A percentile compares a stretch with the other conserved stretches of the same genome.
These are phyloP conservation scores for Pavo muticus DNA, from an alignment of 2,113 vertebrate genomes.

Conservation along the genomic window DNA sequence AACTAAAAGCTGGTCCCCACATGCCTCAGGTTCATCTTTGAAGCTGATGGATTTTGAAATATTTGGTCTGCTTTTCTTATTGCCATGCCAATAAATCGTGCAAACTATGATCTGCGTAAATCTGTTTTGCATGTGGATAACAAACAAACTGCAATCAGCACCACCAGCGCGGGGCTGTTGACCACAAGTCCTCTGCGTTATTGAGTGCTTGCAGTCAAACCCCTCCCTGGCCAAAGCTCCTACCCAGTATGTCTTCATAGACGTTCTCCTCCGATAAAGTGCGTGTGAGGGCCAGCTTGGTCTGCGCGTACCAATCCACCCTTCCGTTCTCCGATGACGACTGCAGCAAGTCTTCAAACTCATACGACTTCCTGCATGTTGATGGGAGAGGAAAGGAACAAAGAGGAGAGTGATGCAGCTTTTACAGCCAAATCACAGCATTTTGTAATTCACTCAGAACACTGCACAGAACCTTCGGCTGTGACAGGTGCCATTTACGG, in stretches of 20 bases:
- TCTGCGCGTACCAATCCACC: conserved; percentile 94
- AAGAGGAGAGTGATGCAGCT: background rate
- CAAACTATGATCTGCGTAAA: background rate
- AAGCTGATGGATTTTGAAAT: conserved; percentile 30
- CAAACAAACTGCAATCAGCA: background rate
- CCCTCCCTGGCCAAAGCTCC: background rate
- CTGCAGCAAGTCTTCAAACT: conserved; percentile 96
- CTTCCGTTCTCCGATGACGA: conserved; percentile 83
- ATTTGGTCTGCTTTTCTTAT: background rate
- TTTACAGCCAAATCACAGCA: background rate
- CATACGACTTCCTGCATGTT: conserved; percentile 91
- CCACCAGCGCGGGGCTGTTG: background rate
- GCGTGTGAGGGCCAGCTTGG: conserved; percentile 91
- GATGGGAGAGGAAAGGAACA: background rate
- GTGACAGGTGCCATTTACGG: background rate
- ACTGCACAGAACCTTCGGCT: background rate
- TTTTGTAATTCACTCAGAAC: background rate
- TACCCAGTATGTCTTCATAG: conserved; percentile 98
- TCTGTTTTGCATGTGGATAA: background rate
- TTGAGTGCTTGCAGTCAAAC: background rate
- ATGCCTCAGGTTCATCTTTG: conserved; percentile 20
- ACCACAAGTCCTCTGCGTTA: background rate
- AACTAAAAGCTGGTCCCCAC: background rate
- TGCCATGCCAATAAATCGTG: background rate
- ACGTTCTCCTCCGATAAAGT: conserved; percentile 98